Conservation (phyloP, 1,140 invertebrate species). For the Acromyrmex heyeri region DNA sequence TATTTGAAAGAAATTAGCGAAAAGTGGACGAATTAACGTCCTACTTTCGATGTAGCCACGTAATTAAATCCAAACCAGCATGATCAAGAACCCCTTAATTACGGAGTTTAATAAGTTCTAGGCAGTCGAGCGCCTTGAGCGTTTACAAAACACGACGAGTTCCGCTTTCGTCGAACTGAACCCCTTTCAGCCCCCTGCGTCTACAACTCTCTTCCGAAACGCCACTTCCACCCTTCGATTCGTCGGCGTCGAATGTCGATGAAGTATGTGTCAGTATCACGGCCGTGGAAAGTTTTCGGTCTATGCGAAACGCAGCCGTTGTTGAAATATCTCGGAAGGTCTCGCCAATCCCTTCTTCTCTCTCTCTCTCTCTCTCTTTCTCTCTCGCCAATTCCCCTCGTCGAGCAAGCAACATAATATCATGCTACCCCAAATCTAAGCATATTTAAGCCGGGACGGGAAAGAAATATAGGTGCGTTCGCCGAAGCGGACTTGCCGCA, state of each 20-base stretch:
- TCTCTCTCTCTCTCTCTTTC: conserved; percentile 20
- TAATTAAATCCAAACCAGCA: conserved; percentile 73
- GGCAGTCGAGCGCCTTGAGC: conserved; percentile 59
- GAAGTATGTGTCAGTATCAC: conserved; percentile 63
- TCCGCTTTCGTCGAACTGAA: conserved; percentile 28
- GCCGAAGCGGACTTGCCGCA: conserved; percentile 47
- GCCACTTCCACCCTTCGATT: conserved; percentile 63
- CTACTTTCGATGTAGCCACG: conserved; percentile 40
- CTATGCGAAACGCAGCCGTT: conserved; percentile 54
- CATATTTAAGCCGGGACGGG: conserved; percentile 75
- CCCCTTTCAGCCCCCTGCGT: neutral
- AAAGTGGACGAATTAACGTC: conserved; percentile 50
- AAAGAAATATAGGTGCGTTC: conserved; percentile 74
- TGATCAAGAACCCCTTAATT: conserved; percentile 75
- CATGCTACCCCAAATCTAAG: conserved; percentile 76
- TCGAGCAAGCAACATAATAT: conserved; percentile 70
- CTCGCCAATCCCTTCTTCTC: conserved; percentile 26
- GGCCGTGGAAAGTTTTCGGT: conserved; percentile 62
- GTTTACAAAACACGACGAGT: conserved; percentile 59
- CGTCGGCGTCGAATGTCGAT: conserved; percentile 55
- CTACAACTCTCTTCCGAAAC: conserved; percentile 34
- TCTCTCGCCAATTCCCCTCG: conserved; percentile 43
- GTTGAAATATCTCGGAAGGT: conserved; percentile 67
- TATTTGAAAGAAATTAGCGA: conserved; percentile 38
- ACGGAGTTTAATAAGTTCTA: conserved; percentile 63